Conservation (phyloP, 2,797 vertebrate genomes). For the Ataeniobius toweri region DNA sequence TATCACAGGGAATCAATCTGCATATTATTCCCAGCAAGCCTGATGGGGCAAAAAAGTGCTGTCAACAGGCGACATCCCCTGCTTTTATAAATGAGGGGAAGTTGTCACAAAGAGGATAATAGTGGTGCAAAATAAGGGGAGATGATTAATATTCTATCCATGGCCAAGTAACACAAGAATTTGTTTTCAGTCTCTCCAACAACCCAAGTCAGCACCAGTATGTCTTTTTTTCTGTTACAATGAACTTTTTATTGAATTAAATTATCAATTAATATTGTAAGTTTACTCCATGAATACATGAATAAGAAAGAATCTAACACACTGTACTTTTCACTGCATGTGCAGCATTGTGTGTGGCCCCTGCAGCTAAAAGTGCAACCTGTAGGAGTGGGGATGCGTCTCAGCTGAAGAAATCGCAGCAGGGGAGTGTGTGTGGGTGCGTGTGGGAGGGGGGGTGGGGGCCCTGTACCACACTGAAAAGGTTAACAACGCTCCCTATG, state of each 20-base stretch:
- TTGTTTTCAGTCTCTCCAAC: slow-evolving; percentile 46
- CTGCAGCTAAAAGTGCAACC: slow-evolving; percentile 32
- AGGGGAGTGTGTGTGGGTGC: slow-evolving; percentile 1
- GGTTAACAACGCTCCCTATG: slow-evolving; percentile 42
- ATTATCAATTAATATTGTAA: slow-evolving; percentile 13
- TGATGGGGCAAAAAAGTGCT: slow-evolving; percentile 3
- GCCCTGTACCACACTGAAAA: slow-evolving; percentile 32
- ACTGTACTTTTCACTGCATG: slow-evolving; percentile 6
- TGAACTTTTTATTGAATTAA: slow-evolving; percentile 7
- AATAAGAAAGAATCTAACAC: slow-evolving; percentile 46
- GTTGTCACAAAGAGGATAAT: slow-evolving; percentile 4
- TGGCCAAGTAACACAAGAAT: slow-evolving; percentile 61
- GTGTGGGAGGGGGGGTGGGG: neutral
- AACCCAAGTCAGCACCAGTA: slow-evolving; percentile 49
- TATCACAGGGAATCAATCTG: slow-evolving; percentile 4
- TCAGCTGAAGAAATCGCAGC: slow-evolving; percentile 26
- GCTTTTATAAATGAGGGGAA: slow-evolving; percentile 21
- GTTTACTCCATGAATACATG: slow-evolving; percentile 34
- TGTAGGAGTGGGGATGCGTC: slow-evolving; percentile 17
- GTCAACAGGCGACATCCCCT: slow-evolving; percentile 26
- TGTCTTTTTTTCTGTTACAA: slow-evolving; percentile 41
- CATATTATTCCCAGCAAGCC: slow-evolving; percentile 8
- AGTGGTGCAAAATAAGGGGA: slow-evolving; percentile 29
- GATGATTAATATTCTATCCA: slow-evolving; percentile 75
- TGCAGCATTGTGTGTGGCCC: slow-evolving; percentile 12